Evolutionary conservation across 1,140 invertebrate species (phyloP).

Genomic region (Trypoxylus dichotomus): DNA sequence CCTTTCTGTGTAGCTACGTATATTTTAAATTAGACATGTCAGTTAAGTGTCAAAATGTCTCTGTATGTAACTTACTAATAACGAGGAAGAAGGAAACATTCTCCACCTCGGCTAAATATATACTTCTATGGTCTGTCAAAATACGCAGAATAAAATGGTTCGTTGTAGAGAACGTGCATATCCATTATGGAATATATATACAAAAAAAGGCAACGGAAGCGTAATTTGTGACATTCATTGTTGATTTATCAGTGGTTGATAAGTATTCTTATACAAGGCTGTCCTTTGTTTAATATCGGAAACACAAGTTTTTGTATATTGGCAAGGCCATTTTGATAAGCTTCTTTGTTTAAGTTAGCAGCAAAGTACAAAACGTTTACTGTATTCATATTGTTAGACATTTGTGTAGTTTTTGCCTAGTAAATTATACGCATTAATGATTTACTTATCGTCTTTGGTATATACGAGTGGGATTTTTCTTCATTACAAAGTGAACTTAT

Average conservation of each 20-base stretch:
- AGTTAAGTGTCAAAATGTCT: slow-evolving; percentile 25
- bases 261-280: neutral
- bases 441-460: no score
- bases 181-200: neutral
- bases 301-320: neutral
- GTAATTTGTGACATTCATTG: neutral
- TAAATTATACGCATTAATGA: no score
- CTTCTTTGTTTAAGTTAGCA: neutral
- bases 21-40: slow-evolving; percentile 18
- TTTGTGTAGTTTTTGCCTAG: no score
- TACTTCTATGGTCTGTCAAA: neutral
- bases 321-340: neutral
- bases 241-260: neutral
- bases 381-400: no score
- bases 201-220: neutral
- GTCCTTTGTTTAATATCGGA: neutral
- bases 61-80: neutral
- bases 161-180: neutral
- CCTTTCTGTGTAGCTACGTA: neutral
- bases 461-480: no score
- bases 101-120: neutral
- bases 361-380: neutral
- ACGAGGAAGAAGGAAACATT: neutral
- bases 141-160: neutral
- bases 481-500: no score